phyloP scores from a whole-genome alignment of 2,797 vertebrate genomes.

The Adelosebastes latens region DNA sequence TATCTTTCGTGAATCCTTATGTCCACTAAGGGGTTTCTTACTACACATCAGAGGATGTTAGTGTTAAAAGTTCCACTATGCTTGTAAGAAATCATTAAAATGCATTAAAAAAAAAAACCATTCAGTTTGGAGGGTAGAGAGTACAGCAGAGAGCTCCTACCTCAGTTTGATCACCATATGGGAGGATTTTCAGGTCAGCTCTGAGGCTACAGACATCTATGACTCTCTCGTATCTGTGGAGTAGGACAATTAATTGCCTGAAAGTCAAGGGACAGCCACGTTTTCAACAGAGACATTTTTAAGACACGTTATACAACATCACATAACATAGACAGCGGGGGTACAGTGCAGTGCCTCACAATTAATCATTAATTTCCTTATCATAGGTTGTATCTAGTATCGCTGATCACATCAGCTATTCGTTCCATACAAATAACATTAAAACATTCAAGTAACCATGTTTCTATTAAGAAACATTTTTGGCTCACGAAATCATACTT shows the following conservation, averaged over 20 bases:
- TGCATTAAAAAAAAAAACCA: not conserved
- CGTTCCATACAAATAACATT: not conserved
- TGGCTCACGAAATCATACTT: not conserved
- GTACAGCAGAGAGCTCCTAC: conserved; percentile 56
- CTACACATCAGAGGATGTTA: not conserved
- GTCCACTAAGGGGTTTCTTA: not conserved
- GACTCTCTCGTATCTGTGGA: conserved; percentile 79
- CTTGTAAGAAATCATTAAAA: not conserved
- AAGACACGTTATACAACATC: not conserved
- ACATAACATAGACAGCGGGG: not conserved
- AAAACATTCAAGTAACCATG: not conserved
- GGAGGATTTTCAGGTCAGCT: conserved; percentile 81
- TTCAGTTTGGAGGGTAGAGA: not conserved
- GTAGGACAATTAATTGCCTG: not conserved
- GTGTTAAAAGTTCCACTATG: not conserved
- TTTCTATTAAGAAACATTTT: not conserved
- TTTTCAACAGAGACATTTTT: not conserved
- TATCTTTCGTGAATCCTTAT: not conserved
- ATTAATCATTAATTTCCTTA: not conserved
- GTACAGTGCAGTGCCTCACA: not conserved
- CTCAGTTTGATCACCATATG: conserved; percentile 85
- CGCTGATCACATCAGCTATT: not conserved
- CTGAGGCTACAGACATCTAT: conserved; percentile 78
- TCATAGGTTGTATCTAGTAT: not conserved
- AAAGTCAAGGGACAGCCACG: not conserved